Evolutionary conservation across 2,113 vertebrate genomes (phyloP).

Genomic region (Neotoma lepida): DNA sequence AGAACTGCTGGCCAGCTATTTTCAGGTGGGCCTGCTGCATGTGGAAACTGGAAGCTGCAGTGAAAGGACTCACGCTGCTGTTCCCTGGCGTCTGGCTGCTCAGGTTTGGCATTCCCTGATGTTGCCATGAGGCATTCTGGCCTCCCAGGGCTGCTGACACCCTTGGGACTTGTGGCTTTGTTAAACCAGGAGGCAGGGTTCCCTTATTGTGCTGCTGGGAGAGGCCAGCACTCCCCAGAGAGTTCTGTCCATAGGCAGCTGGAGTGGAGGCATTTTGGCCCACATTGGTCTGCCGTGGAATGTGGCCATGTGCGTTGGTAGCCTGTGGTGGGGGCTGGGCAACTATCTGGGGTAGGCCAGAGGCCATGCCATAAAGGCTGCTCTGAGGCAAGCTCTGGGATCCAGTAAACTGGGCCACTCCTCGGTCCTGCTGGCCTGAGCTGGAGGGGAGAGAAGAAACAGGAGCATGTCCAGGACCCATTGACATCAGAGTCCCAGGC

Average conservation of each 20-base stretch:
- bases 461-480: slow-evolving; percentile 87
- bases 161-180: slow-evolving; percentile 91
- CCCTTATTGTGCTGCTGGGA: slow-evolving; percentile 89
- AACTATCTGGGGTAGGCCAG: slow-evolving; percentile 87
- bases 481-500: slow-evolving; percentile 91
- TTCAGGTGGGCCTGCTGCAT: slow-evolving; percentile 93
- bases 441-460: slow-evolving; percentile 86
- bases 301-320: slow-evolving; percentile 84
- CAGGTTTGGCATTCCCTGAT: slow-evolving; percentile 89
- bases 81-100: slow-evolving; percentile 86
- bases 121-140: slow-evolving; percentile 92
- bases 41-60: slow-evolving; percentile 89
- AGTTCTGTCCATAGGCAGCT: slow-evolving; percentile 90
- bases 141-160: slow-evolving; percentile 85
- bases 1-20: slow-evolving; percentile 88
- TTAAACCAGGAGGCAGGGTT: slow-evolving; percentile 87
- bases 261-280: slow-evolving; percentile 83
- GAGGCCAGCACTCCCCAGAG: slow-evolving; percentile 86
- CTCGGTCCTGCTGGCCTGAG: slow-evolving; percentile 89
- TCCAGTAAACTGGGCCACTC: slow-evolving; percentile 87
- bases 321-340: slow-evolving; percentile 83
- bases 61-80: slow-evolving; percentile 88
- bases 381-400: slow-evolving; percentile 90
- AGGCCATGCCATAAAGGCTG: slow-evolving; percentile 88
- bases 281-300: slow-evolving; percentile 88